Base-by-base conservation (phyloP, 2,888 invertebrate species). In the Luperina testacea region DNA sequence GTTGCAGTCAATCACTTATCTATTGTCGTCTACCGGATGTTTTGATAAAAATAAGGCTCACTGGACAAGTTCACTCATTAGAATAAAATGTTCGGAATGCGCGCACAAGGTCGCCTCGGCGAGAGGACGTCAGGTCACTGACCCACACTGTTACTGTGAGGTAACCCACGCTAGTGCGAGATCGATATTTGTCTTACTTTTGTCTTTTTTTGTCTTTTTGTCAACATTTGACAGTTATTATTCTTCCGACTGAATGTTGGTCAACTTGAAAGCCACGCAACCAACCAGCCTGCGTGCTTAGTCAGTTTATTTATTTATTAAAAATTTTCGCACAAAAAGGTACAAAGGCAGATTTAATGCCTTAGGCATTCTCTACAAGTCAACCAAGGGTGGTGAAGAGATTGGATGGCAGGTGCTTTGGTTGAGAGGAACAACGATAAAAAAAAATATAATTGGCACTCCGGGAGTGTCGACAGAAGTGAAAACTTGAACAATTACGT, bases 41-140 rank as follows among this genome's bases (percentile, higher is more conserved):
- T 24, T 63, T 51, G 5, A 42, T 53, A 51, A 38, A 63, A 11
- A 61, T 27, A 68, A 59, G 51, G 53, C 38, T 57, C 9, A 45
- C 38, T 27, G 38, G 38, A 68, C 20, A 32, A 57, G 67, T n/a
- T 70, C 61, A 80, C 32, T 73, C 70, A 70, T 82, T 73, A 67
- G 48, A 59, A 85, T 84, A 53, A 57, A 51, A 72, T 45, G 72
- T 45, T 20, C 17, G 80, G 81, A 82, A 84, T 84, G 81, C 72
- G 72, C 68, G 72, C 57, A 24, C 85, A 82, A 84, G 85, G 85
- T 84, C 85, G 73, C 32, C 59, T 24, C 48, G n/a, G 63, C 15
- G 85, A 59, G 80, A 64, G 68, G 63, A 51, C 38, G 13, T 20
- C 48, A 38, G 81, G n/a, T 57, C 81, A 59, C n/a, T 48, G 85